phyloP scores from a whole-genome alignment of 2,113 vertebrate genomes.

The Cyprinus carpio region DNA sequence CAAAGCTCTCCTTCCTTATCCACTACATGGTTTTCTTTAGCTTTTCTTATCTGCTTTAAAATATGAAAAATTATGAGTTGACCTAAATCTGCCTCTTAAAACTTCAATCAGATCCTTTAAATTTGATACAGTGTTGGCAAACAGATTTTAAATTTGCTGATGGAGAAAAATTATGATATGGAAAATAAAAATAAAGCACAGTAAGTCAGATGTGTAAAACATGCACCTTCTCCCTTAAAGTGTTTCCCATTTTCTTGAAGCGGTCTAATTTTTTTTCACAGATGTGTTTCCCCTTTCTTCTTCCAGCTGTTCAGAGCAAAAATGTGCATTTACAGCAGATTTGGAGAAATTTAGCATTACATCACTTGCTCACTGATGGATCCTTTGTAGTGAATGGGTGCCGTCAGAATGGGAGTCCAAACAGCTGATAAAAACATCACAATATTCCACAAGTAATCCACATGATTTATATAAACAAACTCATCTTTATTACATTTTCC shows the following conservation, averaged over 20 bases:
- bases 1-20: conserved; percentile 16
- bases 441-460: too few relatives aligned
- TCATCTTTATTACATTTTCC: too few relatives aligned
- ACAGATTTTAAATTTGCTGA: background rate
- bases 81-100: background rate
- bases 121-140: background rate
- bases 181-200: conserved; percentile 59
- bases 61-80: background rate
- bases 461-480: too few relatives aligned
- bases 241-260: conserved; percentile 11
- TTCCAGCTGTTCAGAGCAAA: background rate
- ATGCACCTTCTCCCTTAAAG: background rate
- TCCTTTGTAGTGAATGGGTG: too few relatives aligned
- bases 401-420: too few relatives aligned
- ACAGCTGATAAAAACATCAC: too few relatives aligned
- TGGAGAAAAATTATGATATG: background rate
- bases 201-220: background rate
- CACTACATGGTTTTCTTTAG: background rate
- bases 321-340: too few relatives aligned
- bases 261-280: background rate
- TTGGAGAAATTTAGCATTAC: too few relatives aligned
- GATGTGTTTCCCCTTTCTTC: background rate
- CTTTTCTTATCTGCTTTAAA: background rate
- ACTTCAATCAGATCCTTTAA: background rate
- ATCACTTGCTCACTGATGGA: too few relatives aligned